phyloP scores from a whole-genome alignment of 2,113 vertebrate species.

The Pachyramphus minor region DNA sequence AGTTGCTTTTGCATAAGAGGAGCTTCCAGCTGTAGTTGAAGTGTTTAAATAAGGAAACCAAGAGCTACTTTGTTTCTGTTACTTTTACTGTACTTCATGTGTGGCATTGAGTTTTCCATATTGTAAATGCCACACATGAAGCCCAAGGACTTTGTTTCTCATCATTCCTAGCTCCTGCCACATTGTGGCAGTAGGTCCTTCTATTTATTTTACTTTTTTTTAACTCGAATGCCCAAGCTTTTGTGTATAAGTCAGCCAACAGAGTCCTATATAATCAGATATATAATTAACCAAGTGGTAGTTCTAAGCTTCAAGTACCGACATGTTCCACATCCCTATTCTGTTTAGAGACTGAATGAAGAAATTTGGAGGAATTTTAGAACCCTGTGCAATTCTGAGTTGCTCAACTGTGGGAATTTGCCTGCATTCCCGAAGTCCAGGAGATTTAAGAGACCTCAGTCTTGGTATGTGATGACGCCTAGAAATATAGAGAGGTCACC shows the following conservation, averaged over 20 bases:
- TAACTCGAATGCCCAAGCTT: background rate
- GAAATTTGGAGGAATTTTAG: background rate
- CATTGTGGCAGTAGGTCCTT: constrained; percentile 19
- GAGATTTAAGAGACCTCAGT: background rate
- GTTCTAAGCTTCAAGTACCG: constrained; percentile 12
- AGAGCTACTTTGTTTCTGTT: constrained; percentile 56
- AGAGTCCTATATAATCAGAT: background rate
- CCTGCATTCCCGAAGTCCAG: background rate
- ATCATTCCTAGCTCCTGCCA: constrained; percentile 39
- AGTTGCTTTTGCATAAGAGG: constrained; percentile 67
- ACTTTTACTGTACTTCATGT: constrained; percentile 64
- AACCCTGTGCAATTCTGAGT: background rate
- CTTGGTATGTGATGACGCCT: background rate
- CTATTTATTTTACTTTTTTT: constrained; percentile 13
- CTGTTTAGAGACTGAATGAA: background rate
- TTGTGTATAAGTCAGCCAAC: background rate
- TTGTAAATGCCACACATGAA: constrained; percentile 66
- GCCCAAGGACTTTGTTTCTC: constrained; percentile 43
- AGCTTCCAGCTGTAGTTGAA: constrained; percentile 61
- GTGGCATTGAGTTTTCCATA: constrained; percentile 63
- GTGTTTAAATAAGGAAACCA: constrained; percentile 74
- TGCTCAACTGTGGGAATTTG: background rate
- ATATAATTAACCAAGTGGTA: constrained; percentile 16
- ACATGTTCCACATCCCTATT: background rate
- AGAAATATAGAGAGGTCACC: background rate